Percentiles rank a stretch among this genome's conserved stretches.
These are phyloP conservation scores for Thymelicus lineola DNA, from an alignment of 2,888 invertebrate genomes.

Conservation along the genomic window DNA sequence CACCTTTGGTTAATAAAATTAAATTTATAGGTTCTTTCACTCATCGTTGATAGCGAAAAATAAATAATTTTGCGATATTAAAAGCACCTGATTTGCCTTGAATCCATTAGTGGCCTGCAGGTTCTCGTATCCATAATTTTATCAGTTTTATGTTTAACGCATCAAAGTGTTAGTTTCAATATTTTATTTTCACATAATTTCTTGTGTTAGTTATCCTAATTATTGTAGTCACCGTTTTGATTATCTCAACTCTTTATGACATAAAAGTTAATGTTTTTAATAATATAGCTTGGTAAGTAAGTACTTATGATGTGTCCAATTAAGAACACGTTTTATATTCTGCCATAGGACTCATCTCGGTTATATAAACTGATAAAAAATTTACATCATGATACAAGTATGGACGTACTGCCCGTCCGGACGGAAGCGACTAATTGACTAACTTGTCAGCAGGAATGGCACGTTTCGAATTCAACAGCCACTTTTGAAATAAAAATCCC, in stretches of 20 bases:
- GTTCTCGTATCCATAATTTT: too few species aligned
- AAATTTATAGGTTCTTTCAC: not conserved
- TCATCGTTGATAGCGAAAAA: not conserved
- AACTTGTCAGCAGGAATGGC: conserved; percentile 9
- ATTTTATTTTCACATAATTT: too few species aligned
- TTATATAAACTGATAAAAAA: not conserved
- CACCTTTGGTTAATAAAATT: conserved; percentile 5
- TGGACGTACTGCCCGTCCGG: not conserved
- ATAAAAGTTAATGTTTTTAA: too few species aligned
- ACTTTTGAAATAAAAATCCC: conserved; percentile 7
- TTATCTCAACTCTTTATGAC: too few species aligned
- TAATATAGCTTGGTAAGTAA: too few species aligned
- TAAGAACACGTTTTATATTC: not conserved
- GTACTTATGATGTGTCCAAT: too few species aligned
- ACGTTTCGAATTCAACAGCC: conserved; percentile 16
- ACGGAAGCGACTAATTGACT: conserved; percentile 29
- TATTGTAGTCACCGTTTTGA: too few species aligned
- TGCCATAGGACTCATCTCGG: not conserved
- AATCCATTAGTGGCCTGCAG: too few species aligned
- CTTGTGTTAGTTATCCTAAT: too few species aligned
- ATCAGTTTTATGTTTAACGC: not conserved
- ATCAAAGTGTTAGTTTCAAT: too few species aligned
- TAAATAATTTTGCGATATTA: not conserved
- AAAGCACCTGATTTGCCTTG: not conserved
- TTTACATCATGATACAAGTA: not conserved